These are phyloP conservation scores for Teleogryllus occipitalis DNA, from an alignment of 1,140 invertebrate species.

Conservation along the genomic window DNA sequence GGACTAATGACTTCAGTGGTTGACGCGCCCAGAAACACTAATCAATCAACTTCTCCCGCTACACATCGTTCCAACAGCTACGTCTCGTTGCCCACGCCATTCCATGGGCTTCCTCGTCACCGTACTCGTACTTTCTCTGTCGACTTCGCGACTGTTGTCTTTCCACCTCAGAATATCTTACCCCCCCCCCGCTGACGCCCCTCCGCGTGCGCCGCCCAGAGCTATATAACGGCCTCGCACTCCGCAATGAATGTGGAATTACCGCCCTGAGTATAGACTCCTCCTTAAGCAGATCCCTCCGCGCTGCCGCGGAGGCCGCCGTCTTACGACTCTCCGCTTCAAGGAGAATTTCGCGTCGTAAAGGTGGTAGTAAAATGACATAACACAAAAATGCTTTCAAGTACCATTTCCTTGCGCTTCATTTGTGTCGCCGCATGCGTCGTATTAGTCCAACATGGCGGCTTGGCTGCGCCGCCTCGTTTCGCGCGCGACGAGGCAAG, in stretches of 20 bases:
- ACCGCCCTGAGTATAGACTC: not conserved
- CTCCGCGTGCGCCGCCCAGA: too few species aligned
- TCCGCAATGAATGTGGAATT: not conserved
- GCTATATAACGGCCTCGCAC: not conserved
- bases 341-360: not conserved
- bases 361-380: constrained; percentile 13
- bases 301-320: not conserved
- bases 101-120: too few species aligned
- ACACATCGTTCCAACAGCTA: too few species aligned
- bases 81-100: too few species aligned
- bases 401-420: constrained; percentile 11
- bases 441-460: not conserved
- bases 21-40: too few species aligned
- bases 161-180: too few species aligned
- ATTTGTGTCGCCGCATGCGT: not conserved
- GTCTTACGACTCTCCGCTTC: not conserved
- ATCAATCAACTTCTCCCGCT: too few species aligned
- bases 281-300: not conserved
- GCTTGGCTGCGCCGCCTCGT: not conserved
- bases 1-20: too few species aligned
- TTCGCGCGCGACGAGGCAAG: not conserved
- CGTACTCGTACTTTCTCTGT: too few species aligned
- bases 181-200: too few species aligned
- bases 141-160: too few species aligned
- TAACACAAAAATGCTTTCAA: constrained; percentile 18